Evolutionary conservation across 2,888 invertebrate species (phyloP).

Genomic region (Hedya salicella): DNA sequence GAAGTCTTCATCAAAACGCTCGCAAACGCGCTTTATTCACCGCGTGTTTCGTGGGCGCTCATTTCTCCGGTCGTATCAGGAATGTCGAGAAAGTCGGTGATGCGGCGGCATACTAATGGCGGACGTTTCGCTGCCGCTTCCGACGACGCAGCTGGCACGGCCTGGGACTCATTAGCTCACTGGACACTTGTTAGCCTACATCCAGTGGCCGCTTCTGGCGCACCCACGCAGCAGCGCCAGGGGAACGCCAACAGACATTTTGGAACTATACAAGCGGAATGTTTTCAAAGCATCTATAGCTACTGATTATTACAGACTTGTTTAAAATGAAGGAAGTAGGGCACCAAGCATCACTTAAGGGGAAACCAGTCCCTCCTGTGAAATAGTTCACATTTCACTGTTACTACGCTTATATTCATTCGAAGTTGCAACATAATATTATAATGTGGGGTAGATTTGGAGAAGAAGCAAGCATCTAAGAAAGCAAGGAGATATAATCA

Average conservation of each 20-base stretch:
- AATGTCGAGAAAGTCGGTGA: conserved; percentile 84
- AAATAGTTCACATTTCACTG: too few relatives aligned
- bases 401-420: too few relatives aligned
- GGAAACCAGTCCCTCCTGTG: too few relatives aligned
- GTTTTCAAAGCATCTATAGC: not conserved
- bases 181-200: conserved; percentile 79
- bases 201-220: conserved; percentile 64
- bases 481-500: too few relatives aligned
- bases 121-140: conserved; percentile 63
- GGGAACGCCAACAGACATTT: conserved; percentile 3
- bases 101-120: conserved; percentile 81
- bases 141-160: conserved; percentile 54
- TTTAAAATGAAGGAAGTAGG: too few relatives aligned
- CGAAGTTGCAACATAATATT: too few relatives aligned
- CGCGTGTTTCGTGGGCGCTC: conserved; percentile 71
- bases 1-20: conserved; percentile 3
- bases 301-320: too few relatives aligned
- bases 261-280: conserved; percentile 4
- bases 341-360: too few relatives aligned
- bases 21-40: conserved; percentile 50
- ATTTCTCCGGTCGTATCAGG: conserved; percentile 79
- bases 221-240: conserved; percentile 48
- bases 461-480: too few relatives aligned
- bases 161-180: conserved; percentile 62
- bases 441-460: too few relatives aligned